Evolutionary conservation across 2,797 vertebrate species (phyloP), one percentile per base, ranked within the genome.

Genomic region (Cercopithecus neglectus): DNA sequence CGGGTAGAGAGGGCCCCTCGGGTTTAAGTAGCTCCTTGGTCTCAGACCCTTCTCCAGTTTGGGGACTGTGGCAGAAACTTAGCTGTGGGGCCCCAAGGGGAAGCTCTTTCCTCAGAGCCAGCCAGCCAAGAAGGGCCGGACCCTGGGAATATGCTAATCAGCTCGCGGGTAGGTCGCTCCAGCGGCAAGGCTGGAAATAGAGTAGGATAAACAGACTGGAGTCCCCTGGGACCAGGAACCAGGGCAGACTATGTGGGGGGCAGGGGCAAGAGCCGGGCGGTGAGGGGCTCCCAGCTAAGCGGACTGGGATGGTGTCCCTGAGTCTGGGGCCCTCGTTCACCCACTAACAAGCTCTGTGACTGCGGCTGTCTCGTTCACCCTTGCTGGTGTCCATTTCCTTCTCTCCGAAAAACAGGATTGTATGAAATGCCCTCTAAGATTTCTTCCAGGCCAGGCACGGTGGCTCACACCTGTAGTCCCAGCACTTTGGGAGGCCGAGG

Each of bases 121-220:
- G 36, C 44, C 70, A 86, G 82, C 59, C 84, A 70, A 26, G 84
- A 84, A 48, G 67, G 80, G 72, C 44, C n/a, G 3, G 89, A 95
- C 80, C 94, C 93, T 98, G 97, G 94, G 97, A 97, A 98, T 85
- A 79, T 82, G 93, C 91, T 94, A 61, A 94, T 85, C 81, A 79
- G 94, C 28, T 46, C 28, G 24, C 0, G 7, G 46, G 75, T 2
- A 59, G 86, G 94, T 97, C 95, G 96, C 2, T 76, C n/a, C 70
- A 93, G 67, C 5, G n/a, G 89, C 30, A 0, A 11, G 80, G 94
- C 21, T 98, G 89, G 97, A 98, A 98, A 98, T 95, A 96, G 96
- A 96, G 57, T 36, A 93, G 76, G 72, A 97, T 95, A 97, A 98
- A 98, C 91, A 98, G 0, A 57, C 22, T 12, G 80, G 46, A 83